A percentile compares a stretch with the other conserved stretches of the same genome.
These are phyloP conservation scores for Pseudolaguvia tuberculata DNA, from an alignment of 2,113 vertebrate species.

Conservation along the genomic window DNA sequence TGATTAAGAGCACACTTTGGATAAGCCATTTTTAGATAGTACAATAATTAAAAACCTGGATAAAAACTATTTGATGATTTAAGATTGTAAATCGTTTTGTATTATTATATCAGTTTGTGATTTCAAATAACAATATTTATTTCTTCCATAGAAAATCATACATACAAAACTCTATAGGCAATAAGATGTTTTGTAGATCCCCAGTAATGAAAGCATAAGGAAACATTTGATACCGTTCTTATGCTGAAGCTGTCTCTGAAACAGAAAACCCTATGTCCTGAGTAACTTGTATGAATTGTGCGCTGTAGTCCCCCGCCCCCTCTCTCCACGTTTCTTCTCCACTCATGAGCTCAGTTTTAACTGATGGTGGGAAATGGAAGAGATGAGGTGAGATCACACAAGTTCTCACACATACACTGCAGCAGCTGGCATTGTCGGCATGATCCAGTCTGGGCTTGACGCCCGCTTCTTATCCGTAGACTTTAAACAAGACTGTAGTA, in stretches of 20 bases:
- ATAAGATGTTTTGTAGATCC: too few relatives aligned
- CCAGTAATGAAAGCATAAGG: neutral
- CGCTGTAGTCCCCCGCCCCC: neutral
- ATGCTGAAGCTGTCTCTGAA: neutral
- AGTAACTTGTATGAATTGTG: slow-evolving; percentile 13
- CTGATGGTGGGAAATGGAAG: slow-evolving; percentile 45
- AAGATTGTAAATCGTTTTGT: neutral
- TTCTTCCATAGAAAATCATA: too few relatives aligned
- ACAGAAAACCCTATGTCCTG: neutral
- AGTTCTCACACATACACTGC: slow-evolving; percentile 54
- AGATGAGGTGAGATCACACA: slow-evolving; percentile 57
- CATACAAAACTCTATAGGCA: too few relatives aligned
- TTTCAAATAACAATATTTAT: too few relatives aligned
- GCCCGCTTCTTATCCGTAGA: neutral
- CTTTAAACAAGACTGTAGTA: neutral
- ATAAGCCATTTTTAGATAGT: neutral
- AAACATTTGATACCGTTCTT: too few relatives aligned
- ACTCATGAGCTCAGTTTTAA: slow-evolving; percentile 40
- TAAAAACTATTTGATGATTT: neutral
- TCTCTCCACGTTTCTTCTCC: slow-evolving; percentile 13
- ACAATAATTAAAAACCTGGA: neutral
- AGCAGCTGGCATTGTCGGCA: slow-evolving; percentile 49
- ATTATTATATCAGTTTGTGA: neutral
- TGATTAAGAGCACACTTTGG: neutral
- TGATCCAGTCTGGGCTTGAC: slow-evolving; percentile 1